Percentiles rank a stretch among this genome's conserved stretches.
Conservation (phyloP, 2,113 vertebrate species). For the Callocephalon fimbriatum region DNA sequence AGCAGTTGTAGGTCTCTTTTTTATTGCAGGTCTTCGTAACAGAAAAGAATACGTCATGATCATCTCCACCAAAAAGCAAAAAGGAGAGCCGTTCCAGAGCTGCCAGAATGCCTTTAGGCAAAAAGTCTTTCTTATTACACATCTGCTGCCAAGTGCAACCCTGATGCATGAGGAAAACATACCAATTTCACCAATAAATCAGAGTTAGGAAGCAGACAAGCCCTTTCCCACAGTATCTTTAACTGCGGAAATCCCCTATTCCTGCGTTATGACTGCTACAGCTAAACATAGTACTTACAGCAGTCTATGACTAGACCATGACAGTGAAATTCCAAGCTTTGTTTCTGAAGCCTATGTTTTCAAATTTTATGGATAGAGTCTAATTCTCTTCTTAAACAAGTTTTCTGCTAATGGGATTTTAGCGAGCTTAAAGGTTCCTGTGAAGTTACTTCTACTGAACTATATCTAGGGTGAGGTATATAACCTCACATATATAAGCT, state of each 20-base stretch:
- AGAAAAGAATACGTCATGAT: background rate
- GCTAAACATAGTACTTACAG: background rate
- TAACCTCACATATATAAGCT: background rate
- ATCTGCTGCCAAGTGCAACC: background rate
- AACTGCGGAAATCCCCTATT: background rate
- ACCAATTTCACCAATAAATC: background rate
- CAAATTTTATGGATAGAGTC: background rate
- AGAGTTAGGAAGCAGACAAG: background rate
- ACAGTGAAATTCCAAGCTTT: background rate
- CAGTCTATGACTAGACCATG: accelerated
- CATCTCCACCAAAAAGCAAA: background rate
- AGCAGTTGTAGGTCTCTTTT: background rate
- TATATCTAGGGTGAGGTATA: background rate
- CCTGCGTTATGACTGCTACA: background rate
- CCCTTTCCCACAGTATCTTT: background rate
- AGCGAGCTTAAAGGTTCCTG: background rate
- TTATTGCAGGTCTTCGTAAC: background rate
- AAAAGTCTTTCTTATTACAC: background rate
- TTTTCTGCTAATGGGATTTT: background rate
- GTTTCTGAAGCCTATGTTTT: background rate
- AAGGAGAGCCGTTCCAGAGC: background rate
- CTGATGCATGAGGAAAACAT: background rate
- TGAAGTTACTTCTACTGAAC: background rate
- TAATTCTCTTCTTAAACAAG: background rate
- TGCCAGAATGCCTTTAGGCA: background rate